Evolutionary conservation across 2,797 vertebrate species (phyloP), one percentile per base, ranked within the genome.

Genomic region (Rhinichthys osculus): DNA sequence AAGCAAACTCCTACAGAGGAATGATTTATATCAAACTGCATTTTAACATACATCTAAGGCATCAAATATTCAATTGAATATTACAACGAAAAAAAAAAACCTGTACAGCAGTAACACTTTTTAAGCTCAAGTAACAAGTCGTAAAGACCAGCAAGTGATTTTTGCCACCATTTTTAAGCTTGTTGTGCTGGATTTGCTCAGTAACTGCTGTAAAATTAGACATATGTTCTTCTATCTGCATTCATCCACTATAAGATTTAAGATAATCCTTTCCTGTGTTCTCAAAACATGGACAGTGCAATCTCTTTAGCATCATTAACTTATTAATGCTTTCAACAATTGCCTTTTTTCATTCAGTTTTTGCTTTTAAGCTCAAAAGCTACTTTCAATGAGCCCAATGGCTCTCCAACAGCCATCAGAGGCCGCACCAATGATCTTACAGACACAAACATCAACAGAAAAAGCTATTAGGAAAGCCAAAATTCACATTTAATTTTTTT

Each of bases 1-100:
- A 72, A 71, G 50, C 23, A 70, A 82, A 77, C 42, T 54, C 82
- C 79, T 77, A 76, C 71, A 84, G 54, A 78, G 84, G 84, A 89
- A 89, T 88, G 82, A 44, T 86, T 69, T 19, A 67, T 30, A 83
- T 82, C 57, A 52, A 85, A 83, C 64, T 83, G 76, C 54, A 21
- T 78, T 47, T 50, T 47, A 73, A 33, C 81, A 66, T 47, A 57
- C 80, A 44, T 59, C 33, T n/a, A 23, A 33, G 27, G 27, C 35
- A n/a, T 27, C 52, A 59, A 54, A 40, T n/a, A 76, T 13, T 40
- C 71, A 62, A 72, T 2, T 50, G 52, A 30, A 57, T 72, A 50
- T 33, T 57, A 59, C 40, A 21, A 11, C 27, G 11, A n/a, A 27
- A 27, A 23, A 11, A 16, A 67, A 40, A 7, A 21, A 8, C 3